These are phyloP conservation scores for Cynodonichthys magdalenae DNA, from an alignment of 2,797 vertebrate species.

Conservation along the genomic window DNA sequence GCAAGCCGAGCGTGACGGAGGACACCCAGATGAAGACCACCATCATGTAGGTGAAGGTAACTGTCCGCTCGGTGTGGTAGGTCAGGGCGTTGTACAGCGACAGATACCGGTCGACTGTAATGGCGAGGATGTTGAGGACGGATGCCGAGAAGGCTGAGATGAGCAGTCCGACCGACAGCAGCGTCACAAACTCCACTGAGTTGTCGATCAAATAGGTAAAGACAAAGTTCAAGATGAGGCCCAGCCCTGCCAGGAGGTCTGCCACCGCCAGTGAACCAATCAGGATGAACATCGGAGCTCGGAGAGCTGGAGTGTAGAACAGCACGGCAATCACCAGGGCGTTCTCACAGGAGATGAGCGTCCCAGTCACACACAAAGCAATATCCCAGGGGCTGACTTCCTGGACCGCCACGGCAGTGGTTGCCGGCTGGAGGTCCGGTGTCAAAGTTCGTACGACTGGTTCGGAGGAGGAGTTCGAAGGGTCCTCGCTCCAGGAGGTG, in stretches of 20 bases:
- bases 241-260: slow-evolving; percentile 88
- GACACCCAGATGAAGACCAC: slow-evolving; percentile 85
- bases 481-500: slow-evolving; percentile 73
- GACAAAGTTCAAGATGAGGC: slow-evolving; percentile 89
- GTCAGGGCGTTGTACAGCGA: slow-evolving; percentile 93
- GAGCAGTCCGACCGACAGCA: slow-evolving; percentile 85
- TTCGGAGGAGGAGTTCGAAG: slow-evolving; percentile 65
- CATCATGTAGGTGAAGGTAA: slow-evolving; percentile 86
- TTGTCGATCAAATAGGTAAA: slow-evolving; percentile 81
- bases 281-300: slow-evolving; percentile 88
- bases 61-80: slow-evolving; percentile 89
- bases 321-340: slow-evolving; percentile 90
- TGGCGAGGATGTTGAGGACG: slow-evolving; percentile 88
- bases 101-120: slow-evolving; percentile 92
- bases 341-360: slow-evolving; percentile 90
- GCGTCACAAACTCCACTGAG: slow-evolving; percentile 82
- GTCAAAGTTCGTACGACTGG: slow-evolving; percentile 48
- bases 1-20: slow-evolving; percentile 82
- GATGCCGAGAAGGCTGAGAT: slow-evolving; percentile 91
- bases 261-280: slow-evolving; percentile 90
- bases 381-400: slow-evolving; percentile 90
- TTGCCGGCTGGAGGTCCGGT: slow-evolving; percentile 57
- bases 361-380: slow-evolving; percentile 88
- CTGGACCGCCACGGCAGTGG: slow-evolving; percentile 20
- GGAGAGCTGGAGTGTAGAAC: slow-evolving; percentile 87